These are phyloP conservation scores for Scartelaos histophorus DNA, from an alignment of 2,113 vertebrate genomes.

Conservation along the genomic window DNA sequence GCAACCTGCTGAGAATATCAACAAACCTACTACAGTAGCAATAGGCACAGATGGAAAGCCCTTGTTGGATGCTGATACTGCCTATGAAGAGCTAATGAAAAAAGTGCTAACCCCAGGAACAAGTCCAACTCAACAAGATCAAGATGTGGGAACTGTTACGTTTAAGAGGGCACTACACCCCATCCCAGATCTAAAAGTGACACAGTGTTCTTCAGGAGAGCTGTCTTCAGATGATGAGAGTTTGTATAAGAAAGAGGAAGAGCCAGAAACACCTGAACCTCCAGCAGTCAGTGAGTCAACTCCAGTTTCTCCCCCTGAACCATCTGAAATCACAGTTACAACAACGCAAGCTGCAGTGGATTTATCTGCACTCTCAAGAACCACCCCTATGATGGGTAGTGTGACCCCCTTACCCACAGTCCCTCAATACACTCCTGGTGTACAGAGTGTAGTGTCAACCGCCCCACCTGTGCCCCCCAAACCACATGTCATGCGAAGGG, in stretches of 20 bases:
- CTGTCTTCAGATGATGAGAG: constrained; percentile 88
- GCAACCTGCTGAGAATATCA: constrained; percentile 82
- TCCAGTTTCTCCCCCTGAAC: constrained; percentile 24
- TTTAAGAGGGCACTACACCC: constrained; percentile 82
- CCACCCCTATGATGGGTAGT: constrained; percentile 55
- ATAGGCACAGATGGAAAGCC: constrained; percentile 83
- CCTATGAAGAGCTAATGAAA: constrained; percentile 94
- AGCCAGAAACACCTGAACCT: constrained; percentile 70
- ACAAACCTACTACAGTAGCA: constrained; percentile 74
- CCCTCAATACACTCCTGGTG: constrained; percentile 77
- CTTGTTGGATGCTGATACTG: constrained; percentile 89
- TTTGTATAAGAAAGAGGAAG: constrained; percentile 75
- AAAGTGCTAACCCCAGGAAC: constrained; percentile 84
- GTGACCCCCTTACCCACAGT: constrained; percentile 77
- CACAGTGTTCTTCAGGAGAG: constrained; percentile 94
- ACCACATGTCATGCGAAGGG: constrained; percentile 80
- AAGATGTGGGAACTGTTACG: constrained; percentile 66
- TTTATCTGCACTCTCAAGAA: constrained; percentile 60
- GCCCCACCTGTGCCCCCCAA: constrained; percentile 82
- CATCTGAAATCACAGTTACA: constrained; percentile 16
- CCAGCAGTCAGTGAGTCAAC: constrained; percentile 33
- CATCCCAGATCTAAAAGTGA: constrained; percentile 96
- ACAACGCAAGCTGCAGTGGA: constrained; percentile 62
- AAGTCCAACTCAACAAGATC: constrained; percentile 81
- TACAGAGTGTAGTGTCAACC: constrained; percentile 75